Conservation (phyloP, 2,888 invertebrate species). For the Macaria notata region DNA sequence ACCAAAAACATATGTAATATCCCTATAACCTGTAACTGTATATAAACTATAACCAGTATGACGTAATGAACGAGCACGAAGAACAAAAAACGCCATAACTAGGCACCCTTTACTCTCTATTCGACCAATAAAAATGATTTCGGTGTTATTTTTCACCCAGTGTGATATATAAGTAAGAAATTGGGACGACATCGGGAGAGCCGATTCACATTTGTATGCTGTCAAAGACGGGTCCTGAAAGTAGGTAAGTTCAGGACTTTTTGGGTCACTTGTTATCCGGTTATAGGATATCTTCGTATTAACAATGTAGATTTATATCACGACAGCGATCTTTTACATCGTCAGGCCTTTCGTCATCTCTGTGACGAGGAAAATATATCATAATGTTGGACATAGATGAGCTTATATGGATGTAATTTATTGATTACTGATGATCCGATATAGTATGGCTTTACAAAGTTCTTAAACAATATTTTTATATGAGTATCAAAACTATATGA, state of each 20-base stretch:
- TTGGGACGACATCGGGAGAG: conserved; percentile 29
- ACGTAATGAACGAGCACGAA: conserved; percentile 16
- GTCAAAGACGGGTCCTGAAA: conserved; percentile 21
- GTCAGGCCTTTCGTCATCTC: background rate
- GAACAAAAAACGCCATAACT: conserved; percentile 9
- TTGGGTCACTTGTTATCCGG: conserved; percentile 17
- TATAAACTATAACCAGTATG: conserved; percentile 1
- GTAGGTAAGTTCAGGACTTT: conserved; percentile 9
- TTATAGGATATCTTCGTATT: conserved; percentile 14
- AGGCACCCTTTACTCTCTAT: conserved; percentile 10
- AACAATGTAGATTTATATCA: conserved; percentile 5
- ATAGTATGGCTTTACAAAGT: no score
- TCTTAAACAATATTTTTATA: no score
- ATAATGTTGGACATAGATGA: no score
- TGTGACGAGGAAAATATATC: background rate
- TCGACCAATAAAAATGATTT: conserved; percentile 34
- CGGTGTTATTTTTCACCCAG: conserved; percentile 29
- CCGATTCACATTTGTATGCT: conserved; percentile 32
- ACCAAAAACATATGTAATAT: no score
- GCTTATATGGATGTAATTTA: no score
- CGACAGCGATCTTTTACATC: background rate
- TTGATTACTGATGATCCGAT: no score
- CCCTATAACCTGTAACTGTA: no score
- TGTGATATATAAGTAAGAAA: conserved; percentile 32
- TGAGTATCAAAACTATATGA: no score